Conservation (phyloP, 2,888 invertebrate species). For the Erebia aethiops region DNA sequence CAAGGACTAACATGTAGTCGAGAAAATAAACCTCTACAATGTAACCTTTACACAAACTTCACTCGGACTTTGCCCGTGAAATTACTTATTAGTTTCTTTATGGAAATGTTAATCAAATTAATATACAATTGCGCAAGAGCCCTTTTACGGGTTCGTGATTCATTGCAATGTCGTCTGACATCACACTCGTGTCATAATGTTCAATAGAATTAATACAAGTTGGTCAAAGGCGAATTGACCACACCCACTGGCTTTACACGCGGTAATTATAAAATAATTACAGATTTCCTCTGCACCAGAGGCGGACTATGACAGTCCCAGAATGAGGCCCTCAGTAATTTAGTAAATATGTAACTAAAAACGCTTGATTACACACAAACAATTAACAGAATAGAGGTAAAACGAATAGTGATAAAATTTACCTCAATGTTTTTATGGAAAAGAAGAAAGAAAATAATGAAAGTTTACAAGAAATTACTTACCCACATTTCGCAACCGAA, state of each 20-base stretch:
- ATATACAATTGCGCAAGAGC: constrained; percentile 31
- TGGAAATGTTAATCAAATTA: constrained; percentile 23
- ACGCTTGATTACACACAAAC: too few relatives aligned
- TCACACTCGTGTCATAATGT: constrained; percentile 33
- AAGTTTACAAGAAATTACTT: too few relatives aligned
- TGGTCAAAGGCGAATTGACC: constrained; percentile 38
- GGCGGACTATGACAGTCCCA: neutral
- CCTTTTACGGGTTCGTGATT: constrained; percentile 37
- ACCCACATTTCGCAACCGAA: too few relatives aligned
- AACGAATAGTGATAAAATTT: too few relatives aligned
- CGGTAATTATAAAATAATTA: constrained; percentile 30
- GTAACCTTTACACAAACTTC: neutral
- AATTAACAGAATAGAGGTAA: too few relatives aligned
- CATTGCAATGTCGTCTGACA: constrained; percentile 38
- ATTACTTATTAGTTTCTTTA: constrained; percentile 13
- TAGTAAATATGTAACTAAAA: too few relatives aligned
- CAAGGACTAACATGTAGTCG: too few relatives aligned
- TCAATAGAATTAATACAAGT: constrained; percentile 35
- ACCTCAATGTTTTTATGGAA: too few relatives aligned
- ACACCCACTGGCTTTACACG: constrained; percentile 30
- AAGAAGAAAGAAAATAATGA: too few relatives aligned
- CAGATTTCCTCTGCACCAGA: constrained; percentile 17
- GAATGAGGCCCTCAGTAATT: too few relatives aligned
- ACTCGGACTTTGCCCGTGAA: constrained; percentile 11
- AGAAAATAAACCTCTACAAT: too few relatives aligned